Evolutionary conservation across 1,140 invertebrate genomes (phyloP).

Genomic region (Leptoteleia sp.): DNA sequence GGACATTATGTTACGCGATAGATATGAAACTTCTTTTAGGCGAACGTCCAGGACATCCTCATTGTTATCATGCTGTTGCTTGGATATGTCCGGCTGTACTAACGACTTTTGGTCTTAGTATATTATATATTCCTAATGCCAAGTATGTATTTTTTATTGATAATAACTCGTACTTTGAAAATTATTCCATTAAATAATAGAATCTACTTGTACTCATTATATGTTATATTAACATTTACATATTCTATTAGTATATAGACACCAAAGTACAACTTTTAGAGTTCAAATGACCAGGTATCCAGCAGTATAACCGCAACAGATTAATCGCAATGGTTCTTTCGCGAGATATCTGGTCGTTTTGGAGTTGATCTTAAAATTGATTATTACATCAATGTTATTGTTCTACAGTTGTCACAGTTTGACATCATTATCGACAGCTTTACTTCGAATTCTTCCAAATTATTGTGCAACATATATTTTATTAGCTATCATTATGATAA

Average conservation of each 20-base stretch:
- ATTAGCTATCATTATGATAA: conserved; percentile 87
- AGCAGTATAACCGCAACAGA: too few relatives aligned
- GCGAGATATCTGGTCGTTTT: too few relatives aligned
- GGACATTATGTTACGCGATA: conserved; percentile 91
- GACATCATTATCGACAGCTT: conserved; percentile 81
- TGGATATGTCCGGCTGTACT: conserved; percentile 87
- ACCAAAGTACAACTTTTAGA: too few relatives aligned
- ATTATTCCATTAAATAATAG: too few relatives aligned
- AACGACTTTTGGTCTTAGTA: conserved; percentile 85
- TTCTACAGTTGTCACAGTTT: conserved; percentile 86
- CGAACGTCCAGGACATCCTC: conserved; percentile 82
- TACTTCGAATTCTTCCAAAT: conserved; percentile 88
- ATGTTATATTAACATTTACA: too few relatives aligned
- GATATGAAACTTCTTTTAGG: conserved; percentile 87
- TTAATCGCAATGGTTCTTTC: too few relatives aligned
- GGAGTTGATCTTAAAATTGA: too few relatives aligned
- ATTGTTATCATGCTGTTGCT: conserved; percentile 85
- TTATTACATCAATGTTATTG: neutral
- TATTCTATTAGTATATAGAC: too few relatives aligned
- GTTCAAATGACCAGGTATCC: too few relatives aligned
- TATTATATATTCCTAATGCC: conserved; percentile 88
- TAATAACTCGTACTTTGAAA: too few relatives aligned
- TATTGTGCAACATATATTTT: conserved; percentile 89
- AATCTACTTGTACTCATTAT: too few relatives aligned
- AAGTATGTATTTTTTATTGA: conserved; percentile 85